phyloP scores from a whole-genome alignment of 2,797 vertebrate genomes.

The Tamandua tetradactyla region DNA sequence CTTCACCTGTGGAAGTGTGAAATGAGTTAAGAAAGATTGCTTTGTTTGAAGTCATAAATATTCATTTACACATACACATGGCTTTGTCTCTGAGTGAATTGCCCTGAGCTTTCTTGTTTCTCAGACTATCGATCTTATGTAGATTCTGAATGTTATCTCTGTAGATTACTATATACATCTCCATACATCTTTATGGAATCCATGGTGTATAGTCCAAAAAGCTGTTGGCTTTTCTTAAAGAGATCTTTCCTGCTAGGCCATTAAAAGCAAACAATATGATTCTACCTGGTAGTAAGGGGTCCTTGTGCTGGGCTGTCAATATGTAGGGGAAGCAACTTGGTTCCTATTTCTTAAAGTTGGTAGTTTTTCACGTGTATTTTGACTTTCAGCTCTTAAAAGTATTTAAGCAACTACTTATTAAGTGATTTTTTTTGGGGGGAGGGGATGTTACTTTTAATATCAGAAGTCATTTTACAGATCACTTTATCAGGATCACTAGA shows the following conservation, averaged over 20 bases:
- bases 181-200: too few relatives aligned
- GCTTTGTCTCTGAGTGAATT: not conserved
- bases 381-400: not conserved
- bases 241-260: not conserved
- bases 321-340: not conserved
- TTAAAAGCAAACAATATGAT: not conserved
- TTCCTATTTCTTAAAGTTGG: not conserved
- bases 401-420: not conserved
- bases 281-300: not conserved
- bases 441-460: not conserved
- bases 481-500: not conserved
- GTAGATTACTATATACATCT: too few relatives aligned
- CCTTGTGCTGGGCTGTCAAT: not conserved
- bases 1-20: conserved; percentile 97
- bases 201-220: not conserved
- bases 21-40: conserved; percentile 69
- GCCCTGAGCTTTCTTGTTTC: not conserved
- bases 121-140: too few relatives aligned
- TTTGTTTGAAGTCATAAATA: not conserved
- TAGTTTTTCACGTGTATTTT: not conserved
- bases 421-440: not conserved
- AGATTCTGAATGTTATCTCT: not conserved
- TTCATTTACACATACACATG: not conserved
- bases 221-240: not conserved
- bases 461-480: not conserved